Evolutionary conservation across 2,113 vertebrate species (phyloP).

Genomic region (Brienomyrus longianalis): DNA sequence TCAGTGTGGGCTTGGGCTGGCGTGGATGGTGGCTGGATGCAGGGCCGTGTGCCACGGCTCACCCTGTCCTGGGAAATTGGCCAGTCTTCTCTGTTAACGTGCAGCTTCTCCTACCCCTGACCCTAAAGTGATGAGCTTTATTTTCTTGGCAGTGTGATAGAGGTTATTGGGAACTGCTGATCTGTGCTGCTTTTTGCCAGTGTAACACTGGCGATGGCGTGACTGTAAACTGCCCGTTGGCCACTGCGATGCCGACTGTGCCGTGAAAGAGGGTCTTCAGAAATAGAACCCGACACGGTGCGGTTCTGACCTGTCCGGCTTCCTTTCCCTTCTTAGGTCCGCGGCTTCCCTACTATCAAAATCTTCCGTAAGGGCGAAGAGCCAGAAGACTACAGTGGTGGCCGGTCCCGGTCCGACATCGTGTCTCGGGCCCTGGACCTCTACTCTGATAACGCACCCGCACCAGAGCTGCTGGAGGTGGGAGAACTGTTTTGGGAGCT

Average conservation of each 20-base stretch:
- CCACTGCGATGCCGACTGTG: not conserved
- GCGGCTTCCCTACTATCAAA: slow-evolving; percentile 93
- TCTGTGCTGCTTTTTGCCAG: not conserved
- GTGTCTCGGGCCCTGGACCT: slow-evolving; percentile 77
- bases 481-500: slow-evolving; percentile 16
- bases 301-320: not conserved
- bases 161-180: not conserved
- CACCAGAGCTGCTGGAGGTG: slow-evolving; percentile 85
- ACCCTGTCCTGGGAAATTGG: not conserved
- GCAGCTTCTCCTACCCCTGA: not conserved
- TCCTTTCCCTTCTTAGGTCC: slow-evolving; percentile 61
- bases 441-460: slow-evolving; percentile 80
- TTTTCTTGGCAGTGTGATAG: not conserved
- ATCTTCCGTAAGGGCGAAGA: slow-evolving; percentile 91
- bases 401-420: slow-evolving; percentile 77
- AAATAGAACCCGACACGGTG: too few relatives aligned
- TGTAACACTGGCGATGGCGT: not conserved
- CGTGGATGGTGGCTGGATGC: not conserved
- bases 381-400: slow-evolving; percentile 84
- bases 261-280: not conserved
- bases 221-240: not conserved
- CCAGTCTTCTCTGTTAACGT: not conserved
- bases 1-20: slow-evolving; percentile 48
- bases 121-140: not conserved
- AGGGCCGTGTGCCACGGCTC: not conserved